Evolutionary conservation across 2,888 invertebrate genomes (phyloP).

Genomic region (Lobophora halterata): DNA sequence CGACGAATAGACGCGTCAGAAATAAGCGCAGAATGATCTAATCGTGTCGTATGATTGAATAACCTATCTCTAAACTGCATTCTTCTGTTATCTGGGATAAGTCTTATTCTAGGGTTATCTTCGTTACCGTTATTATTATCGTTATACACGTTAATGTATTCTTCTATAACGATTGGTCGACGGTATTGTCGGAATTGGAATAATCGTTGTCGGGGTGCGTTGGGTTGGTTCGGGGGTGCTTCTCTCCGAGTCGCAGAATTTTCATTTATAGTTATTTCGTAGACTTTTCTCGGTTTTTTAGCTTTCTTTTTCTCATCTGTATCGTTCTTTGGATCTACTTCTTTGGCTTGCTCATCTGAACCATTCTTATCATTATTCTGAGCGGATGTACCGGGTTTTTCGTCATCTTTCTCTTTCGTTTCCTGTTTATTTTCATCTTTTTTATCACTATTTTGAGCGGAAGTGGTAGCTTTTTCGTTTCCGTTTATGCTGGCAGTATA

Average conservation of each 20-base stretch:
- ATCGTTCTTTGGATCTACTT: too few relatives aligned
- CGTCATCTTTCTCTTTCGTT: too few relatives aligned
- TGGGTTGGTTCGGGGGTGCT: not conserved
- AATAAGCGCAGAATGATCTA: slow-evolving; percentile 35
- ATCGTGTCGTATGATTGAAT: slow-evolving; percentile 1
- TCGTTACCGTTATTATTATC: not conserved
- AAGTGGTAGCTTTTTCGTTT: too few relatives aligned
- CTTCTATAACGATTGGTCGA: slow-evolving; percentile 5
- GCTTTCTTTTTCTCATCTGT: not conserved
- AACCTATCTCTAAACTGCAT: slow-evolving; percentile 5
- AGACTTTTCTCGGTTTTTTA: not conserved
- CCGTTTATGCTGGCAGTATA: too few relatives aligned
- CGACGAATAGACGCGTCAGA: slow-evolving; percentile 56
- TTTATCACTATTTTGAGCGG: too few relatives aligned
- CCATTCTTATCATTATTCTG: too few relatives aligned
- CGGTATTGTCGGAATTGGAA: slow-evolving; percentile 7
- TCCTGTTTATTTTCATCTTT: too few relatives aligned
- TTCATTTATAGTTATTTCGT: slow-evolving; percentile 8
- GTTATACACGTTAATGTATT: not conserved
- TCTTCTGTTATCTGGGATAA: not conserved
- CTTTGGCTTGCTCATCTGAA: too few relatives aligned
- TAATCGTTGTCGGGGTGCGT: not conserved
- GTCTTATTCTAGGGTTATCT: not conserved
- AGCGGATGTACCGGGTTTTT: too few relatives aligned
- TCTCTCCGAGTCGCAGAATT: not conserved